Percentiles rank a stretch among this genome's conserved stretches.
Evolutionary conservation across 2,113 vertebrate genomes (phyloP).

Genomic region (Poeciliopsis retropinna): DNA sequence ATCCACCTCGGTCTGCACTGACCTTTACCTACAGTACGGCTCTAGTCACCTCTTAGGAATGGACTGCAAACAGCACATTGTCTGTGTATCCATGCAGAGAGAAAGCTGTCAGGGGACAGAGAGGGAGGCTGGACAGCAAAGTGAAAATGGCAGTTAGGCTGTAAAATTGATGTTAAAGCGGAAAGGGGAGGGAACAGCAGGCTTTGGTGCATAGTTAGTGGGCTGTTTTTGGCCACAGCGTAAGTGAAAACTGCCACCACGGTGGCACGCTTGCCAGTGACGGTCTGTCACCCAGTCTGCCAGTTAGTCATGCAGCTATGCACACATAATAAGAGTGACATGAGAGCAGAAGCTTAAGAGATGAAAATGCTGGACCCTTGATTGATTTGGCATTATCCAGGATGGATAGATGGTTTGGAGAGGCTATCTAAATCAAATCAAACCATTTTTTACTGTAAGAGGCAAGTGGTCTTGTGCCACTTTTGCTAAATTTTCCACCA

Average conservation of each 20-base stretch:
- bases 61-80: slow-evolving; percentile 45
- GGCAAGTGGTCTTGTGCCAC: not conserved
- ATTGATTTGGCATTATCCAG: not conserved
- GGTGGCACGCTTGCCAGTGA: not conserved
- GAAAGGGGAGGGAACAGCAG: slow-evolving; percentile 20
- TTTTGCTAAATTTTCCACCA: not conserved
- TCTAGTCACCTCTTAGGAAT: slow-evolving; percentile 47
- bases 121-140: slow-evolving; percentile 31
- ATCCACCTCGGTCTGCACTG: slow-evolving; percentile 70
- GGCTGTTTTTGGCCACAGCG: slow-evolving; percentile 25
- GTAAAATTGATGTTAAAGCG: slow-evolving; percentile 27
- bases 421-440: not conserved
- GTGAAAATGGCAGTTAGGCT: slow-evolving; percentile 30
- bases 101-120: slow-evolving; percentile 34
- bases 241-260: slow-evolving; percentile 11
- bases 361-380: not conserved
- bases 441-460: not conserved
- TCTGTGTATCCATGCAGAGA: slow-evolving; percentile 45
- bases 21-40: slow-evolving; percentile 70
- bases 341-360: not conserved
- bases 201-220: slow-evolving; percentile 31
- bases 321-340: slow-evolving; percentile 1
- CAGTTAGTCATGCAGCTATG: slow-evolving; percentile 12
- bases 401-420: not conserved
- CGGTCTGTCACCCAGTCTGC: not conserved